Evolutionary conservation across 2,113 vertebrate genomes (phyloP), one percentile per base, ranked within the genome.

Genomic region (Otis tarda): DNA sequence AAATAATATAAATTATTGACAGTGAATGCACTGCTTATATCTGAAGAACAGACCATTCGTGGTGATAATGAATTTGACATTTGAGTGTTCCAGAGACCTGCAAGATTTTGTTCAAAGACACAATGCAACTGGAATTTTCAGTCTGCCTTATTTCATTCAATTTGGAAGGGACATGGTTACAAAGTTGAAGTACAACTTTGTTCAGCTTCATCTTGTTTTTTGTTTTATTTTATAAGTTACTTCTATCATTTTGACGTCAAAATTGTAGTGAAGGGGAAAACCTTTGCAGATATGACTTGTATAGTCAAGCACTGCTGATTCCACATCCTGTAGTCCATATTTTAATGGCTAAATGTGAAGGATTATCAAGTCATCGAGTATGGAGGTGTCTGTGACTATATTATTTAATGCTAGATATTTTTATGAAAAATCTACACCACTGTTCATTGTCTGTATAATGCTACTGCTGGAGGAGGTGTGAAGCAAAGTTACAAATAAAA

Each of bases 341-440:
- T 96, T 96, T 83, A 90, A 53, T 85, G 43, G 24, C 41, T 90
- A 59, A 68, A 92, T 80, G 19, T 53, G 79, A 87, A 96, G 55
- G 68, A 86, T 93, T 90, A 89, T 91, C 60, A 94, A 93, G 50
- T 87, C 83, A 53, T 63, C 15, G 0, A 75, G 37, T 80, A 55
- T 12, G 52, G 75, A 90, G 35, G 37, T 71, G 33, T 63, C 24
- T 86, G 24, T 75, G 69, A 78, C 61, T 60, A 17, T 60, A 39
- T 82, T 93, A 61, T 73, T 94, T 61, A 79, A 76, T 75, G 41
- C 15, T 71, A 45, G 13, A n/a, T 78, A 83, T 81, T 90, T 95
- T 88, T 52, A 71, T 64, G 50, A 53, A 83, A 94, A 93, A 60
- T n/a, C 50, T 56, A 31, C 14, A 30, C 14, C 25, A 31, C 12